Evolutionary conservation across 2,797 vertebrate species (phyloP).

Genomic region (Eulemur albifrons): DNA sequence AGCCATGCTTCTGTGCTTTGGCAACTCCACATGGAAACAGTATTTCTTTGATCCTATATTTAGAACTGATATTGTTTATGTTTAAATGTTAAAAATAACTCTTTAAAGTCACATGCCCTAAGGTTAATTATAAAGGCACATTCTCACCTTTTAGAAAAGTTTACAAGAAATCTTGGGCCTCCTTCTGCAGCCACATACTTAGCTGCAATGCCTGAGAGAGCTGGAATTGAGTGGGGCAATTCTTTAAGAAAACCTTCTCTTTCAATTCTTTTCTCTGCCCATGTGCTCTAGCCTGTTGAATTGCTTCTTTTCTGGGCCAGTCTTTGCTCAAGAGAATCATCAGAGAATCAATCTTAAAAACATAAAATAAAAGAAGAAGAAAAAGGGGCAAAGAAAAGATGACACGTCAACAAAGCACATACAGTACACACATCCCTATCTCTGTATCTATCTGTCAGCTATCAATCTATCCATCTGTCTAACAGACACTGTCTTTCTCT

Average conservation of each 20-base stretch:
- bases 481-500: background rate
- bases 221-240: background rate
- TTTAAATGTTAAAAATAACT: conserved; percentile 69
- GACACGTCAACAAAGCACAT: background rate
- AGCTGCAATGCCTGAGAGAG: background rate
- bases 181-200: background rate
- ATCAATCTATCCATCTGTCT: background rate
- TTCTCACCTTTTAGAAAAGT: conserved; percentile 62
- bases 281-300: background rate
- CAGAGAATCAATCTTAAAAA: background rate
- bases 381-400: background rate
- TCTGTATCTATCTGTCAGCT: background rate
- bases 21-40: conserved; percentile 9
- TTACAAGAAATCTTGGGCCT: background rate
- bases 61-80: conserved; percentile 30
- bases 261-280: background rate
- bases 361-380: background rate
- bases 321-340: conserved; percentile 29
- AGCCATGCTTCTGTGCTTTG: conserved; percentile 34
- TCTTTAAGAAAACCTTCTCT: background rate
- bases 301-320: background rate
- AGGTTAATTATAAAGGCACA: conserved; percentile 24
- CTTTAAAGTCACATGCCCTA: conserved; percentile 24
- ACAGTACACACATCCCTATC: background rate
- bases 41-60: conserved; percentile 69